Evolutionary conservation across 2,113 vertebrate genomes (phyloP), one percentile per base, ranked within the genome.

Genomic region (Phodopus roborovskii): DNA sequence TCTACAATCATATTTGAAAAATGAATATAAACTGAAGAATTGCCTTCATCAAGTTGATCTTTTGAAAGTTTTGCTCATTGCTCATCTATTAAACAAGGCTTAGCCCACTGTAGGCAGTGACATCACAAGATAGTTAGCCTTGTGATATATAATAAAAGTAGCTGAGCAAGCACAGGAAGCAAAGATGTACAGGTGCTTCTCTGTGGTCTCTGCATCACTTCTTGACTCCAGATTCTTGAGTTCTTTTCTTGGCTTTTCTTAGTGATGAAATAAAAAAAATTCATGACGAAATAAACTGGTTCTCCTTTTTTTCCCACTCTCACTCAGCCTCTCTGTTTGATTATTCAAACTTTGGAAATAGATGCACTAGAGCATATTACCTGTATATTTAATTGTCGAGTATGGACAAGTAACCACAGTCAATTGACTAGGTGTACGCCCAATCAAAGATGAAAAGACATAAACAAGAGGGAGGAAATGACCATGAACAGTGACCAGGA

Each of bases 281-380:
- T 30, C 13, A n/a, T 22, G 50, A 81, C n/a, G 50, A 56, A 81
- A 11, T 39, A 26, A 81, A 24, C 20, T 26, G 19, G 19, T 81
- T 39, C 33, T 39, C 45, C 45, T 45, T 45, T 45, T 45, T 62
- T 68, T 75, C 79, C 10, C 70, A 79, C 48, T 28, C 79, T 50
- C 48, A 42, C 39, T 94, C 39, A 50, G n/a, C 22, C 50, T 70
- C 73, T 87, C 50, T 71, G 92, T 48, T 45, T 78, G 28, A 91
- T 90, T 73, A 86, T 28, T 90, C 28, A 62, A 68, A 92, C 77
- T 95, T 39, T 82, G 56, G n/a, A 82, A 81, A 96, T 88, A 92
- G 3, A 56, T 45, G 22, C 22, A 70, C 5, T 58, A 42, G 13
- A 45, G 8, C 16, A 62, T 22, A 45, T 71, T 45, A 10, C 7